Evolutionary conservation across 2,113 vertebrate species (phyloP).

Genomic region (Pangasianodon hypophthalmus): DNA sequence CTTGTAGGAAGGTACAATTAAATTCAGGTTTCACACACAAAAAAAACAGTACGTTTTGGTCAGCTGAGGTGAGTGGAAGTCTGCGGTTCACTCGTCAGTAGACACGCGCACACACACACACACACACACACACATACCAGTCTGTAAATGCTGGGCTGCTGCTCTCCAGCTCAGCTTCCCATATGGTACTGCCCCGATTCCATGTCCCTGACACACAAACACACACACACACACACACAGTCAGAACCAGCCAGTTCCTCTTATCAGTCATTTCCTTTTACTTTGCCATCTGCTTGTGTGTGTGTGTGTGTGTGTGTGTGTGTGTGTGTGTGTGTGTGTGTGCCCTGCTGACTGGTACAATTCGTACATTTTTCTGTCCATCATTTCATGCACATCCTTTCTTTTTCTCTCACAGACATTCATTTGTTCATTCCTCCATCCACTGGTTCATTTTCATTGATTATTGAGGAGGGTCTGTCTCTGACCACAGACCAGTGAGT

Average conservation of each 20-base stretch:
- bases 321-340: neutral
- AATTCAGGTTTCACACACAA: neutral
- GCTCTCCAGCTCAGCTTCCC: constrained; percentile 27
- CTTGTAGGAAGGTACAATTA: neutral
- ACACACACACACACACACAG: neutral
- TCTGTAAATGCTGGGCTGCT: constrained; percentile 34
- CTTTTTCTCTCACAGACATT: neutral
- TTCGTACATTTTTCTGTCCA: too few relatives aligned
- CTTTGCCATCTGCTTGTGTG: constrained; percentile 40
- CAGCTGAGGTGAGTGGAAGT: too few relatives aligned
- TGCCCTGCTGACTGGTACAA: too few relatives aligned
- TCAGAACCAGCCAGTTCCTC: neutral
- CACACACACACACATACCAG: constrained; percentile 16
- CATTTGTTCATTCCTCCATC: neutral
- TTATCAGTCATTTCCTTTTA: constrained; percentile 1
- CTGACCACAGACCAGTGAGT: too few relatives aligned
- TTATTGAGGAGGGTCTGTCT: neutral
- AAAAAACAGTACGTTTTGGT: neutral
- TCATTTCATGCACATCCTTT: neutral
- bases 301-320: neutral
- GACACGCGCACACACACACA: constrained; percentile 23
- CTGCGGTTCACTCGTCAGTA: too few relatives aligned
- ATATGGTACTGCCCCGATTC: constrained; percentile 43
- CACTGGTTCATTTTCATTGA: neutral
- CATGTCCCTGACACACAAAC: constrained; percentile 17